These are phyloP conservation scores for Gortyna flavago DNA, from an alignment of 2,888 invertebrate genomes.

Conservation along the genomic window DNA sequence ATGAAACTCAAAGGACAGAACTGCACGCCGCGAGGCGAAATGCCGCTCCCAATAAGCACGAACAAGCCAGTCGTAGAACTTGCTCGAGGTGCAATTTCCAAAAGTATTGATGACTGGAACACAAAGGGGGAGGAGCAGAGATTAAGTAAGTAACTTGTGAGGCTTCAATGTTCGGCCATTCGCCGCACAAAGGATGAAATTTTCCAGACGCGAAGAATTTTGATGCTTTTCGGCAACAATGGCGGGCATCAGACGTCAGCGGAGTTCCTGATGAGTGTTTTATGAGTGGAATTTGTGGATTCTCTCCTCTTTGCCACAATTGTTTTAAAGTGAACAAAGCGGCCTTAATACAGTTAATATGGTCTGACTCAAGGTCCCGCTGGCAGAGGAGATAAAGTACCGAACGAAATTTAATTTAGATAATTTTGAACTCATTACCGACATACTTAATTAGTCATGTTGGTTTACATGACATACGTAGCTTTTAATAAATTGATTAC, in stretches of 20 bases:
- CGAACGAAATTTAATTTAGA: constrained; percentile 71
- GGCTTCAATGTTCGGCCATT: constrained; percentile 81
- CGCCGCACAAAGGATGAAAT: constrained; percentile 80
- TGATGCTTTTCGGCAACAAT: constrained; percentile 80
- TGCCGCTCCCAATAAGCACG: constrained; percentile 63
- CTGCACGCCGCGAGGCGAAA: constrained; percentile 38
- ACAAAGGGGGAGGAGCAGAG: constrained; percentile 81
- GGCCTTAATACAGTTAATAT: constrained; percentile 74
- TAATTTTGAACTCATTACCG: constrained; percentile 3
- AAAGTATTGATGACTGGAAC: constrained; percentile 84
- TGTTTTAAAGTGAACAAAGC: constrained; percentile 77
- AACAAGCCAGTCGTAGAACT: constrained; percentile 68
- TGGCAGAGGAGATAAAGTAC: constrained; percentile 67
- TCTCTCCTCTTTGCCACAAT: constrained; percentile 74
- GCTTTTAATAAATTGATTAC: constrained; percentile 59
- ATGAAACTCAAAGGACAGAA: constrained; percentile 33
- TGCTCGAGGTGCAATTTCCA: constrained; percentile 78
- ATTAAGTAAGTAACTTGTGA: constrained; percentile 85
- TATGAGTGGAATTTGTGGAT: constrained; percentile 77
- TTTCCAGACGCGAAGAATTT: constrained; percentile 84
- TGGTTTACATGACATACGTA: constrained; percentile 42
- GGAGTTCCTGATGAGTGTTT: constrained; percentile 78
- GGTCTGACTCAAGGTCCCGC: constrained; percentile 70
- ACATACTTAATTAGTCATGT: constrained; percentile 36
- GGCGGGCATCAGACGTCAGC: constrained; percentile 75